A percentile compares a stretch with the other conserved stretches of the same genome.
Evolutionary conservation across 2,888 invertebrate species (phyloP).

Genomic region (Pachymerium ferrugineum): DNA sequence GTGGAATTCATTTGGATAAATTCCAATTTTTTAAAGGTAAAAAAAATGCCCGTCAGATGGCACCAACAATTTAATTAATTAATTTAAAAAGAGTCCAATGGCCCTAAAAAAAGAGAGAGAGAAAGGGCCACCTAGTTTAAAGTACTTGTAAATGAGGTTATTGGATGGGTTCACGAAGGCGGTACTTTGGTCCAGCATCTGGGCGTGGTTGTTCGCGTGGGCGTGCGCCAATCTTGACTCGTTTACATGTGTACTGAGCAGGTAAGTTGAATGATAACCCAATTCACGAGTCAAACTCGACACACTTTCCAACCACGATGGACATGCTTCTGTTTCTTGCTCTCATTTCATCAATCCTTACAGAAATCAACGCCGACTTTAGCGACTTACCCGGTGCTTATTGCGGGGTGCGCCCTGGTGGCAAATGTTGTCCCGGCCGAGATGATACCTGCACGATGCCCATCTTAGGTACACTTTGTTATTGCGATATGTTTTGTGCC

Average conservation of each 20-base stretch:
- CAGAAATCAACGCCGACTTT: conserved; percentile 35
- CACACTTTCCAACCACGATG: background rate
- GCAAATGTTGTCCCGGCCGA: conserved; percentile 65
- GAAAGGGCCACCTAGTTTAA: no score
- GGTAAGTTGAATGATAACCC: background rate
- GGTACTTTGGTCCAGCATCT: no score
- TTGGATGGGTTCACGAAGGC: no score
- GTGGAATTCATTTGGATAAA: no score
- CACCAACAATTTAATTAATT: no score
- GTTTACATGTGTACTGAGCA: background rate
- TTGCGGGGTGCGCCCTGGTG: conserved; percentile 49
- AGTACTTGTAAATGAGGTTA: no score
- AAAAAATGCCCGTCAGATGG: no score
- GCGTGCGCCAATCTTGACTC: background rate
- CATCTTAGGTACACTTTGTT: conserved; percentile 79
- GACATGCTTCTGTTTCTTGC: no score
- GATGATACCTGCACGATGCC: conserved; percentile 74
- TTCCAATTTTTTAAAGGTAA: no score
- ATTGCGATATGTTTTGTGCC: conserved; percentile 91
- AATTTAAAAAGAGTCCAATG: no score
- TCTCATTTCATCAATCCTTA: conserved; percentile 30
- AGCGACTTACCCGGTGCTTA: conserved; percentile 52
- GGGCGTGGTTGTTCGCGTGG: background rate
- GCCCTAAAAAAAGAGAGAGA: no score
- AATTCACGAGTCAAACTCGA: background rate